Percentiles rank a stretch among this genome's conserved stretches.
Evolutionary conservation across 2,797 vertebrate genomes (phyloP).

Genomic region (Galago senegalensis): DNA sequence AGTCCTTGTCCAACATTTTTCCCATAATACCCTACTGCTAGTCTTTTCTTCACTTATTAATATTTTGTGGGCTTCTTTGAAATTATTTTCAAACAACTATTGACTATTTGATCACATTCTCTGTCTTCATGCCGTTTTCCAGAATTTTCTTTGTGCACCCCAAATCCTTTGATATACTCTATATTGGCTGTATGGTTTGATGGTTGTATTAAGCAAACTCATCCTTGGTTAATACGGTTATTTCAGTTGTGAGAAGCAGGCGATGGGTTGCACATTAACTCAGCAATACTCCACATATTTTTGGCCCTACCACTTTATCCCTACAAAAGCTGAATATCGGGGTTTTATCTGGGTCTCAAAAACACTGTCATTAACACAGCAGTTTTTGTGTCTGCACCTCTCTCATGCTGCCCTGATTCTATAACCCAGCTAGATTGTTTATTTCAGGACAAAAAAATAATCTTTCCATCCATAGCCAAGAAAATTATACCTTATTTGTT

Average conservation of each 20-base stretch:
- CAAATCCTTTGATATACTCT: neutral
- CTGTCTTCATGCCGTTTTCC: neutral
- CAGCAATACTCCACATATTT: neutral
- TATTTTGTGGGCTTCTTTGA: neutral
- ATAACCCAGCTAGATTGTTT: conserved; percentile 24
- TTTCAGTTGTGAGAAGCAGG: conserved; percentile 11
- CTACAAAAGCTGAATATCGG: neutral
- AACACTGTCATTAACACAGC: conserved; percentile 43
- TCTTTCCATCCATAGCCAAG: conserved; percentile 6
- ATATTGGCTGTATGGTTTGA: neutral
- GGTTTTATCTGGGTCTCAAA: conserved; percentile 34
- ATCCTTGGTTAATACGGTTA: conserved; percentile 16
- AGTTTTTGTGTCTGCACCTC: neutral
- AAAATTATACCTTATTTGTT: conserved; percentile 54
- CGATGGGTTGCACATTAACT: conserved; percentile 51
- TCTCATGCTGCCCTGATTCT: neutral
- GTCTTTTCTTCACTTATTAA: neutral
- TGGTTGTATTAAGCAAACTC: neutral
- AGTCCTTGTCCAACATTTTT: neutral
- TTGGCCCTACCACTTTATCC: conserved; percentile 21
- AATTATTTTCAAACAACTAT: neutral
- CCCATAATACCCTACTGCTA: neutral
- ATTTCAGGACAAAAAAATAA: conserved; percentile 23
- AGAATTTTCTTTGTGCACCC: neutral
- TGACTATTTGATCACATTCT: neutral